These are phyloP conservation scores for Nowickia ferox DNA, from an alignment of 2,888 invertebrate genomes.

Conservation along the genomic window DNA sequence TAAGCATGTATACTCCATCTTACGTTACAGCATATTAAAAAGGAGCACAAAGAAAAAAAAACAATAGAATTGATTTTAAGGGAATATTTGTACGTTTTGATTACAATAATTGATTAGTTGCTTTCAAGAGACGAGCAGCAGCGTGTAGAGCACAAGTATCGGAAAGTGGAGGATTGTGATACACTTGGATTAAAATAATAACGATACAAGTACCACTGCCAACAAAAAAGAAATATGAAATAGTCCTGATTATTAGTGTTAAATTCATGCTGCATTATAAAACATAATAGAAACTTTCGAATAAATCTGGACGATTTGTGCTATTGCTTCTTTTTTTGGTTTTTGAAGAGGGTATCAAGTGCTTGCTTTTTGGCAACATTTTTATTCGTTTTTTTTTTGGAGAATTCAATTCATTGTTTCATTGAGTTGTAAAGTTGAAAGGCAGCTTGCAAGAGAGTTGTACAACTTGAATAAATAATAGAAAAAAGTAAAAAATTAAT, in stretches of 20 bases:
- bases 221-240: background rate
- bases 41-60: background rate
- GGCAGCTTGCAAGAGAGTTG: background rate
- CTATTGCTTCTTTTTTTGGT: background rate
- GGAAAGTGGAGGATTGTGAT: conserved; percentile 10
- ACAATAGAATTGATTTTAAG: conserved; percentile 32
- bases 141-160: background rate
- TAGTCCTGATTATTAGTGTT: background rate
- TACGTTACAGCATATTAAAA: conserved; percentile 20
- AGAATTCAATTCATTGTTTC: background rate
- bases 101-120: conserved; percentile 39
- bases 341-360: background rate
- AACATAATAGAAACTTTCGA: background rate
- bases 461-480: conserved; percentile 1
- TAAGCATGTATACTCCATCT: conserved; percentile 58
- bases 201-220: conserved; percentile 3
- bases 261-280: conserved; percentile 2
- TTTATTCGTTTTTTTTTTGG: background rate
- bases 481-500: background rate
- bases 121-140: background rate
- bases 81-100: conserved; percentile 15
- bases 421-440: conserved; percentile 5
- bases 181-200: conserved; percentile 2
- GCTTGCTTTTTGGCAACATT: conserved; percentile 6
- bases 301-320: background rate